Evolutionary conservation across 2,888 invertebrate species (phyloP), one percentile per base, ranked within the genome.

Genomic region (Drosophila neonasuta): DNA sequence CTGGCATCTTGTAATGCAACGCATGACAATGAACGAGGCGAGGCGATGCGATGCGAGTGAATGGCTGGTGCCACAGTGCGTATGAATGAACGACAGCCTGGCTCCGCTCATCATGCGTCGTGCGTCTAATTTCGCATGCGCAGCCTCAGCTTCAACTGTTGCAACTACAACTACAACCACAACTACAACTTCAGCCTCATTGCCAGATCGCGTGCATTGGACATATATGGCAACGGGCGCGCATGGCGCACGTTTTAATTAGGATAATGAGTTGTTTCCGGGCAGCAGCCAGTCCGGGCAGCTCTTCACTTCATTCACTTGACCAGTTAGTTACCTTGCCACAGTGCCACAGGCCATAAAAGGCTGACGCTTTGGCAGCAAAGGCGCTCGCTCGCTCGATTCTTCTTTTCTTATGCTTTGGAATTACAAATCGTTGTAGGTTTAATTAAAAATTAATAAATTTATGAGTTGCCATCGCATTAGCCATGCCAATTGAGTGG

Each of bases 231-330:
- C 71, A 80, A 74, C 71, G 77, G 83, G 79, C 74, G 83, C 83
- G 83, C 86, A 86, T 80, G 84, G 88, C 86, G 86, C 88, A 89
- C 89, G 89, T 89, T 89, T 89, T 89, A 89, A 89, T 89, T 89
- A 89, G 89, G 89, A 89, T 89, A 89, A 89, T 89, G 88, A 89
- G 88, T 89, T 89, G 88, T 89, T 89, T 89, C 89, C 89, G 89
- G 89, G 84, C 86, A 59, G 34, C 34, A 5, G 34, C 4, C 9
- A 24, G 24, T 24, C 24, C 24, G 24, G 24, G 24, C 45, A 60
- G 54, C 46, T 32, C 29, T 39, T 20, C 30, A 61, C 55, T 20
- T 44, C 55, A 45, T 36, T 71, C 71, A 77, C 57, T 73, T 55
- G 54, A 61, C 36, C 39, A 59, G 56, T 52, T 60, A 17, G 56